Percentiles rank a stretch among this genome's conserved stretches.
Evolutionary conservation across 2,888 invertebrate species (phyloP).

Genomic region (Zelleria hepariella): DNA sequence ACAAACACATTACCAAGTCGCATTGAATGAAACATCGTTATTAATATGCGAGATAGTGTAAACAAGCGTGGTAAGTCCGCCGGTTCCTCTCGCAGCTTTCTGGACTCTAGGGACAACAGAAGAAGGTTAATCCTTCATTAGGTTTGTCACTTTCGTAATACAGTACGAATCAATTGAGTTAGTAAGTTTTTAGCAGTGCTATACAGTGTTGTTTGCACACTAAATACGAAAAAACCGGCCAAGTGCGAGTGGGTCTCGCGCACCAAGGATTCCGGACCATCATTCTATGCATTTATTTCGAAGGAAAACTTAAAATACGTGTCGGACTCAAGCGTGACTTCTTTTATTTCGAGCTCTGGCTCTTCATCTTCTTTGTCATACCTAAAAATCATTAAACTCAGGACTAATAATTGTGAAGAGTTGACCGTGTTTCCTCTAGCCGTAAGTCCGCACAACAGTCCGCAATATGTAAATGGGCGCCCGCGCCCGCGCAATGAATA

Average conservation of each 20-base stretch:
- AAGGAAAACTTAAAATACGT: no score
- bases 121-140: background rate
- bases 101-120: background rate
- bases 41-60: background rate
- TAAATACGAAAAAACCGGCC: no score
- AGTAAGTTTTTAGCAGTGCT: no score
- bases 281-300: no score
- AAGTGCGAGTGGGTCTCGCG: no score
- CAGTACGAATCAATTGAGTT: no score
- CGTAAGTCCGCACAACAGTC: background rate
- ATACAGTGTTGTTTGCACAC: no score
- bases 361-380: no score
- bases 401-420: background rate
- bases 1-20: background rate
- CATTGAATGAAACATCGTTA: background rate
- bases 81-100: background rate
- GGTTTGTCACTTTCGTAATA: background rate
- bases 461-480: slow-evolving; percentile 5
- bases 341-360: no score
- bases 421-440: background rate
- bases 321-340: no score
- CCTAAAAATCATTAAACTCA: no score
- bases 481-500: slow-evolving; percentile 26
- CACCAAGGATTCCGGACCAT: no score
- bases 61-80: background rate